A percentile compares a stretch with the other conserved stretches of the same genome.
These are phyloP conservation scores for Drosophila albomicans DNA, from an alignment of 1,140 invertebrate genomes.

Conservation along the genomic window DNA sequence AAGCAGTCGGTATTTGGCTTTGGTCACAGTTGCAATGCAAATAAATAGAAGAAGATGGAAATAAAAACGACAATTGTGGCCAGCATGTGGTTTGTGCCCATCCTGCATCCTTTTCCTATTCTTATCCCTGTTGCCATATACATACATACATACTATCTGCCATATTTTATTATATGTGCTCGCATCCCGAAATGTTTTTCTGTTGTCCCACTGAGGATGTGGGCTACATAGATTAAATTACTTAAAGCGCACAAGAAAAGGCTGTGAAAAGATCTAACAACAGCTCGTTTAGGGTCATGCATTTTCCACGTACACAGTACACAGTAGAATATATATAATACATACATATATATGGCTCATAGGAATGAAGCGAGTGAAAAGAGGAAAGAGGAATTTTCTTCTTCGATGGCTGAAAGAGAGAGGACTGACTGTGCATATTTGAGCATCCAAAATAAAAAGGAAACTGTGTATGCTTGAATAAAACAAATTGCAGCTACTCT, in stretches of 20 bases:
- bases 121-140: neutral
- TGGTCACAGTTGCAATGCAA: constrained; percentile 40
- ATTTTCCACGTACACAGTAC: constrained; percentile 28
- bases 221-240: constrained; percentile 73
- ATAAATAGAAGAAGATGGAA: constrained; percentile 11
- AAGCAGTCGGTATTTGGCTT: constrained; percentile 29
- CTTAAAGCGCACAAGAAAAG: constrained; percentile 56
- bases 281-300: constrained; percentile 48
- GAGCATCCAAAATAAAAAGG: no score
- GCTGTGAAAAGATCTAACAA: constrained; percentile 51
- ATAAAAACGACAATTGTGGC: constrained; percentile 11
- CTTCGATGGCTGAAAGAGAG: no score
- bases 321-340: no score
- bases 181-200: constrained; percentile 20
- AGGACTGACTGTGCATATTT: no score
- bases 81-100: constrained; percentile 25
- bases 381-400: no score
- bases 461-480: constrained; percentile 3
- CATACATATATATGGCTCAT: no score
- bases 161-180: constrained; percentile 38
- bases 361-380: no score
- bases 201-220: constrained; percentile 12
- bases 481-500: constrained; percentile 59
- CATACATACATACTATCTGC: neutral
- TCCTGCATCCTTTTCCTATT: no score